These are phyloP conservation scores for Labia minor DNA, from an alignment of 2,888 invertebrate genomes.

Conservation along the genomic window DNA sequence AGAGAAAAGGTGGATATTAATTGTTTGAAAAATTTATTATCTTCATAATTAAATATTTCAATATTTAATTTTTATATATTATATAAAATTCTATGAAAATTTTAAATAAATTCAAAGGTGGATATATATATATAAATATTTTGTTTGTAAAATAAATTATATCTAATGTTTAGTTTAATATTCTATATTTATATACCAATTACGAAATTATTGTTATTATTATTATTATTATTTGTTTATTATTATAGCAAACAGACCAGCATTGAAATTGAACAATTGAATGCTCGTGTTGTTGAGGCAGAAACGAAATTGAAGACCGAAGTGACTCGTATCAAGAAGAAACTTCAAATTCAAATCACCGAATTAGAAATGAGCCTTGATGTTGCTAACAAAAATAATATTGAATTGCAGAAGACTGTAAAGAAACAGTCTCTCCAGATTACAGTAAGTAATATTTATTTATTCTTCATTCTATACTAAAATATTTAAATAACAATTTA, in stretches of 20 bases:
- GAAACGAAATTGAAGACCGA: slow-evolving; percentile 93
- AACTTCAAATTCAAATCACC: slow-evolving; percentile 94
- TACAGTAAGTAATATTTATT: slow-evolving; percentile 41
- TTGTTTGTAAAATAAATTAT: too few relatives aligned
- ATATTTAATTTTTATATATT: neutral
- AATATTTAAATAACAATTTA: too few relatives aligned
- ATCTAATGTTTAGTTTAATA: too few relatives aligned
- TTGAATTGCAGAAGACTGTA: slow-evolving; percentile 92
- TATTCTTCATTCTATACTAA: too few relatives aligned
- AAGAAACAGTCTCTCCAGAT: slow-evolving; percentile 93
- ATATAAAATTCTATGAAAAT: too few relatives aligned
- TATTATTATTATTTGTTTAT: too few relatives aligned
- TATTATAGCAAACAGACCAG: slow-evolving; percentile 83
- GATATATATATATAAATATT: too few relatives aligned
- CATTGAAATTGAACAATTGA: slow-evolving; percentile 95
- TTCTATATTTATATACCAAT: too few relatives aligned
- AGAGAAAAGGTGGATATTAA: slow-evolving; percentile 49
- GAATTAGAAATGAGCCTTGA: slow-evolving; percentile 94
- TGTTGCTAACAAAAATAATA: slow-evolving; percentile 95
- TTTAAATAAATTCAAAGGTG: too few relatives aligned
- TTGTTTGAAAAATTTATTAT: neutral
- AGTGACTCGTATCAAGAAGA: slow-evolving; percentile 96
- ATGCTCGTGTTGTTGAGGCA: slow-evolving; percentile 88
- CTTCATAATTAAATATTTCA: neutral
- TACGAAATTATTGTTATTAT: too few relatives aligned